Evolutionary conservation across 1,140 invertebrate genomes (phyloP), one percentile per base, ranked within the genome.

Genomic region (Pachyrhynchus sulphureomaculatus): DNA sequence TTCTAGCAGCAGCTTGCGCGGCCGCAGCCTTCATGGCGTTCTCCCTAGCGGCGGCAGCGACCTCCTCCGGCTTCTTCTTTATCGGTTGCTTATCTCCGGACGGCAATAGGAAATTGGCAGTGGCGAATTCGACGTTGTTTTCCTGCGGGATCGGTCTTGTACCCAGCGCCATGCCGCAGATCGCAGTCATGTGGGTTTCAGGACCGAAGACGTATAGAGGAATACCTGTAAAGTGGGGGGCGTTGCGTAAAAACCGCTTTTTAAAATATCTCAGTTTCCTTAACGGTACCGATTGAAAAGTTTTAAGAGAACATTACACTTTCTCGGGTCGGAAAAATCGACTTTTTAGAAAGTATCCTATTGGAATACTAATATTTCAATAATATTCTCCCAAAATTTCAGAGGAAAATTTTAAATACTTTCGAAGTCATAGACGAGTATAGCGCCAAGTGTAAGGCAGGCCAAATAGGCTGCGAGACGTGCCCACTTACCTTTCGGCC

Each of bases 161-260:
- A 15, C 95, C 95, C 39, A 99, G 79, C 1, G 97, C 97, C 87
- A 98, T 96, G 9, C 94, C 94, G 62, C 98, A 97, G 73, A 99
- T 98, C 8, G 95, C 91, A 0, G 98, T 99, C 98, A 99, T 99
- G 77, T 99, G 97, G 8, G 94, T 97, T 78, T 99, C 98, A 0
- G 97, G 97, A 0, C 98, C 98, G 76, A 98, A 99, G 21, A 99
- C 97, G 73, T 91, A 86, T 64, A 99, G 86, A 0, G 96, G 94
- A 71, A 99, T 92, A 42, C 91, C 91, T 72, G 54, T 17, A 65
- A 64, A 41, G 33, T 17, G 41, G 20, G 12, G 5, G 20, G 4
- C 15, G 5, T 32, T 4, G 12, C 29, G 5, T 32, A 32, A 12
- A 6, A 15, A 12, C 2, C 13, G 13, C 1, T 18, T n/a, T n/a